These are phyloP conservation scores for Whitmania pigra DNA, from an alignment of 1,140 invertebrate genomes.

Conservation along the genomic window DNA sequence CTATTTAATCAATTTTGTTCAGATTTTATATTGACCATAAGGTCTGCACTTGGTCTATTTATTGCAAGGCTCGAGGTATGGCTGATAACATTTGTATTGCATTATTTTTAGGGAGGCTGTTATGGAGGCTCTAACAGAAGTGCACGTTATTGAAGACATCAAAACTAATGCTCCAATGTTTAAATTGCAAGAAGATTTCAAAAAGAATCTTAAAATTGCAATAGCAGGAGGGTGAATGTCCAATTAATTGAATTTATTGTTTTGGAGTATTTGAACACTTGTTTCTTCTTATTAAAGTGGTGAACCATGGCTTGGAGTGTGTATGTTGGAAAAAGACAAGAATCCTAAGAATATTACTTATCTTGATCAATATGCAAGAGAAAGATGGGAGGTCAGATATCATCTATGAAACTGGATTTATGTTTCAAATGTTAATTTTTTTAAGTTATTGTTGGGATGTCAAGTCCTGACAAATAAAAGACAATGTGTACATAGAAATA, in stretches of 20 bases:
- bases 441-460: background rate
- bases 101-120: background rate
- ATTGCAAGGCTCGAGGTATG: background rate
- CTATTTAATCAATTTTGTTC: background rate
- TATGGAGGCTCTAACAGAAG: background rate
- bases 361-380: constrained; percentile 78
- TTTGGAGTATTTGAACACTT: constrained; percentile 8
- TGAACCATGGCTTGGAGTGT: constrained; percentile 66
- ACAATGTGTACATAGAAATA: no score
- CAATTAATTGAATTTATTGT: constrained; percentile 12
- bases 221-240: constrained; percentile 64
- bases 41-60: background rate
- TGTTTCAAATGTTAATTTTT: no score
- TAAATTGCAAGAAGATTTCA: constrained; percentile 71
- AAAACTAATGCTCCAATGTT: constrained; percentile 45
- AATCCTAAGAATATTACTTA: constrained; percentile 76
- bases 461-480: no score
- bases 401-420: no score
- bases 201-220: constrained; percentile 75
- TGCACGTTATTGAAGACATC: background rate
- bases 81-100: background rate
- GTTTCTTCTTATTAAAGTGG: constrained; percentile 48
- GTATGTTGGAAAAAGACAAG: constrained; percentile 68
- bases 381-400: constrained; percentile 65
- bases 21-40: background rate